Evolutionary conservation across 2,113 vertebrate species (phyloP), one percentile per base, ranked within the genome.

Genomic region (Litocranius walleri): DNA sequence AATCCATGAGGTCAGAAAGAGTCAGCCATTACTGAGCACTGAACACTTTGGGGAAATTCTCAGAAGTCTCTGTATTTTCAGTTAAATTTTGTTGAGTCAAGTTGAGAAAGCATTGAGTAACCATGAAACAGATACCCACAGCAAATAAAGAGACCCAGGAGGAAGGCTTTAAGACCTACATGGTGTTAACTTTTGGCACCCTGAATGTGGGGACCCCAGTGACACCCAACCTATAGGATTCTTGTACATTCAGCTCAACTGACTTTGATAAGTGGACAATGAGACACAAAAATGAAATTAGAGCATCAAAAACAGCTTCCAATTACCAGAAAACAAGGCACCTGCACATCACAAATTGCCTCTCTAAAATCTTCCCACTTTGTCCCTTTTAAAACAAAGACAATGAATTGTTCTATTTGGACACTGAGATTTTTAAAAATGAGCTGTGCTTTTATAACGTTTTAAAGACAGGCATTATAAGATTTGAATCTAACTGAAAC

Each of bases 401-500:
- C 82, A 94, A 91, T 45, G 43, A 95, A 81, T 48, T 40, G 16
- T 87, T 97, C 52, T 88, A 36, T 89, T 97, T 84, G 86, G 36
- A 95, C 16, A 33, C 5, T 43, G 74, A 88, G 82, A 33, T 54
- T 94, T 82, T 94, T 16, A 1, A 36, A 95, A 91, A 89, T 1
- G 23, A 96, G n/a, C 61, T 86, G 67, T 45, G 62, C 87, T 97
- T 96, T 95, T 91, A 87, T 74, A 83, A 59, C 48, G 29, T 45
- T 92, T 93, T 90, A 45, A 77, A 96, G 93, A 77, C 74, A 90
- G 81, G 83, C n/a, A 95, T 94, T 96, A 78, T 71, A 92, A 92
- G 87, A 98, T 95, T 88, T 97, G 90, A 97, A 95, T 96, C 95
- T 92, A 43, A 91, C 84, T 86, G 81, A 97, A 98, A 97, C 92